A percentile compares a stretch with the other conserved stretches of the same genome.
Conservation (phyloP, 2,888 invertebrate species). For the Macrophya annulata region DNA sequence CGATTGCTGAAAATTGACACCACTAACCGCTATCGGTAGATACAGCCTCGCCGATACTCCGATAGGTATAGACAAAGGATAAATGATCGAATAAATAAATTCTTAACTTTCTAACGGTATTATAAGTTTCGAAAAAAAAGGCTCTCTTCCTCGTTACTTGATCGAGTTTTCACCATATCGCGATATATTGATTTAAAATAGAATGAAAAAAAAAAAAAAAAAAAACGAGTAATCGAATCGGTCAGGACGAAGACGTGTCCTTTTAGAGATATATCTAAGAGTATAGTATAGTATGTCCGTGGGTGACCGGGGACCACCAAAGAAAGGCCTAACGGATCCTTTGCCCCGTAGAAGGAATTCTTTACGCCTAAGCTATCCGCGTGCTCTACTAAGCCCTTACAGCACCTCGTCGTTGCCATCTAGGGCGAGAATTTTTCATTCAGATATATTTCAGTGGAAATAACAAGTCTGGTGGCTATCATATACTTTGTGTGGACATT, state of each 20-base stretch:
- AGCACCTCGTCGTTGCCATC: not conserved
- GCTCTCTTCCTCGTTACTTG: not conserved
- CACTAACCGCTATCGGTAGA: not conserved
- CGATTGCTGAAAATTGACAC: slow-evolving; percentile 19
- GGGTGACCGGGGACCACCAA: slow-evolving; percentile 22
- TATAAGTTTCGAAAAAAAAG: not conserved
- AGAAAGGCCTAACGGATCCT: slow-evolving; percentile 39
- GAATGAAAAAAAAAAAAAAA: not conserved
- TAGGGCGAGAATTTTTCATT: slow-evolving; percentile 26
- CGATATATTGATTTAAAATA: slow-evolving; percentile 1
- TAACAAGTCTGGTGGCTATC: not conserved
- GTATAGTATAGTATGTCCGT: slow-evolving; percentile 15
- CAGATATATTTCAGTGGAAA: slow-evolving; percentile 5
- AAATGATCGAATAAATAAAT: not conserved
- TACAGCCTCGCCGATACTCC: not conserved
- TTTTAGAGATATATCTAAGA: not conserved
- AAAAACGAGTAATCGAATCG: not conserved
- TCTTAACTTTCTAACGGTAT: slow-evolving; percentile 15
- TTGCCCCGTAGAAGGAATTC: slow-evolving; percentile 43
- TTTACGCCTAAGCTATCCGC: slow-evolving; percentile 28
- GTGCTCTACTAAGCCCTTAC: slow-evolving; percentile 44
- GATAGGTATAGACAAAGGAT: not conserved
- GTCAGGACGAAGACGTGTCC: slow-evolving; percentile 40
- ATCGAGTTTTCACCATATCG: not conserved
- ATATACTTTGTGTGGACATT: not conserved